Percentiles rank a stretch among this genome's conserved stretches.
Conservation (phyloP, 2,797 vertebrate genomes). For the Buceros bicornis region DNA sequence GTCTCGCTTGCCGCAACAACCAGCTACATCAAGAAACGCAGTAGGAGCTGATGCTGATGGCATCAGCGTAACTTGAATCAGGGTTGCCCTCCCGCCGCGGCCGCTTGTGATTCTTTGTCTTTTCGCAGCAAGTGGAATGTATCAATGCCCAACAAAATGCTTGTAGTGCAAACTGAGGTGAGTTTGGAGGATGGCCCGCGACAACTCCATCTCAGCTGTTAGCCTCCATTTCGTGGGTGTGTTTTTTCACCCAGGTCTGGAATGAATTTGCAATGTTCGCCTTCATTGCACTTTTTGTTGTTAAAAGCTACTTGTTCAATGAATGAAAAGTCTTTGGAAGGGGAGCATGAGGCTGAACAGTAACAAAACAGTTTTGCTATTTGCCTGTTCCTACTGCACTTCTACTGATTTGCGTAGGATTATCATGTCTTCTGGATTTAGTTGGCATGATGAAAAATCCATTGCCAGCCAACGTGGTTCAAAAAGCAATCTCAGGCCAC, state of each 20-base stretch:
- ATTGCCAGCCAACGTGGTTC: background rate
- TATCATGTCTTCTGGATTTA: background rate
- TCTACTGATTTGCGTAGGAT: background rate
- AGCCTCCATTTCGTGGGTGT: background rate
- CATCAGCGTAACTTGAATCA: fast-evolving
- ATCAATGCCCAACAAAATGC: no score
- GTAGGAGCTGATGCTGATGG: background rate
- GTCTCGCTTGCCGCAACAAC: background rate
- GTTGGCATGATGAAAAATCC: background rate
- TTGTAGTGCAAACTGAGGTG: background rate
- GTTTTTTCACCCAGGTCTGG: background rate
- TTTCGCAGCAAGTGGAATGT: fast-evolving
- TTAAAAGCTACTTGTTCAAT: background rate
- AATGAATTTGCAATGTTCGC: background rate
- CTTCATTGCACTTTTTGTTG: background rate
- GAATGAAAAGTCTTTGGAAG: background rate
- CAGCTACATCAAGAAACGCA: background rate
- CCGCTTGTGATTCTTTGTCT: fast-evolving
- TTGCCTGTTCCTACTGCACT: background rate
- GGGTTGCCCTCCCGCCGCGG: background rate
- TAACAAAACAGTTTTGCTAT: background rate
- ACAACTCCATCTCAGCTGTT: background rate
- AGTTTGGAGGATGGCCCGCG: background rate
- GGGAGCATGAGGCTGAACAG: background rate
- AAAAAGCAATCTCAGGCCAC: background rate